These are phyloP conservation scores for Macrochelys suwanniensis DNA, from an alignment of 2,797 vertebrate genomes.

Conservation along the genomic window DNA sequence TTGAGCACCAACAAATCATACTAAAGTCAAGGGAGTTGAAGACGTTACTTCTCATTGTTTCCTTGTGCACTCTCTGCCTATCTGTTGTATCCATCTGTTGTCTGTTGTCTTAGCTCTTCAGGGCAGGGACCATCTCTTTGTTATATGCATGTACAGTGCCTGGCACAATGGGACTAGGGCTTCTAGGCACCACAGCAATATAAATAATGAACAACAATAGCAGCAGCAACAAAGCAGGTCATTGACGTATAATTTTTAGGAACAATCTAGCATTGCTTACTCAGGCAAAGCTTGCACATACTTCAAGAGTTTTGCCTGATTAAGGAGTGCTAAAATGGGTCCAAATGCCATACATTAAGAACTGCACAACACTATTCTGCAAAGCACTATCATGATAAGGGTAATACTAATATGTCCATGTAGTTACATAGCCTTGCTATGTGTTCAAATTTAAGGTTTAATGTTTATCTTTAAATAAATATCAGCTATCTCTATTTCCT, in stretches of 20 bases:
- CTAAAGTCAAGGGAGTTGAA: neutral
- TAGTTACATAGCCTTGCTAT: neutral
- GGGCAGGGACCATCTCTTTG: neutral
- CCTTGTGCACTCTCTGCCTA: neutral
- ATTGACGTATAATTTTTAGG: neutral
- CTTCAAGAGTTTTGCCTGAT: neutral
- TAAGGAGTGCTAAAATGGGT: neutral
- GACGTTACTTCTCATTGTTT: neutral
- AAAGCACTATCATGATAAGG: fast-evolving
- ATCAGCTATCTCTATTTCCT: neutral
- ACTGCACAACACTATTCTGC: neutral
- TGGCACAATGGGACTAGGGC: neutral
- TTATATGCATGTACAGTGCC: neutral
- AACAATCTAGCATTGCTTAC: neutral
- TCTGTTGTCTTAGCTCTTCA: neutral
- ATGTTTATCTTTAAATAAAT: neutral
- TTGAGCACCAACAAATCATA: neutral
- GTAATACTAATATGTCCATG: neutral
- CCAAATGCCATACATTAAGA: neutral
- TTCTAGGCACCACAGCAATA: neutral
- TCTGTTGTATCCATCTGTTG: neutral
- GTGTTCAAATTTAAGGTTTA: neutral
- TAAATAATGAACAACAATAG: neutral
- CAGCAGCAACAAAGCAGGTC: neutral
- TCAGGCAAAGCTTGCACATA: neutral